Percentiles rank a stretch among this genome's conserved stretches.
These are phyloP conservation scores for Chaenogobius annularis DNA, from an alignment of 2,113 vertebrate species.

Conservation along the genomic window DNA sequence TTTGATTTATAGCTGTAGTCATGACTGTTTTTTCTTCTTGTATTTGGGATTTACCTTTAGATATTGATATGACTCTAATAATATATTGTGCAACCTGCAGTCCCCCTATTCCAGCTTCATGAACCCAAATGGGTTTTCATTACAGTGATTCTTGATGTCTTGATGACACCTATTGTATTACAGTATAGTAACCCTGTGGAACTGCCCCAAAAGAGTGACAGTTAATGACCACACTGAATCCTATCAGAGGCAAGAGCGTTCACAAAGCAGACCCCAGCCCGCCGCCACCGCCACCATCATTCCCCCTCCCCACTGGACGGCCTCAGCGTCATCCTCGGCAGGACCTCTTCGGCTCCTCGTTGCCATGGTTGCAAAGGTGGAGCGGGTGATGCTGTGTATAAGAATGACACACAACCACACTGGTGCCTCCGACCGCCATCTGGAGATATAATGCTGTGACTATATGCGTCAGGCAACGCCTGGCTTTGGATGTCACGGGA, in stretches of 20 bases:
- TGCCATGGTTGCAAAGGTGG: slow-evolving; percentile 81
- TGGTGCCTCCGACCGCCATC: slow-evolving; percentile 60
- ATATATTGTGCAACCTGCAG: not conserved
- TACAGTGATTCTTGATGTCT: not conserved
- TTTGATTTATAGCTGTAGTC: no score
- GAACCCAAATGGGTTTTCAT: not conserved
- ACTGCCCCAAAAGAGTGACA: not conserved
- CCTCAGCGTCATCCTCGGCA: slow-evolving; percentile 47
- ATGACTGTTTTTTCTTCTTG: not conserved
- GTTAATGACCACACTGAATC: not conserved
- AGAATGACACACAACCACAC: slow-evolving; percentile 27
- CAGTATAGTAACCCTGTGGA: not conserved
- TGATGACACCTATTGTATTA: not conserved
- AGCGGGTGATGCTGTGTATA: slow-evolving; percentile 68
- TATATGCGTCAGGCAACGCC: slow-evolving; percentile 13
- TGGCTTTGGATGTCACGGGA: not conserved
- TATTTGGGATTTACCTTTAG: not conserved
- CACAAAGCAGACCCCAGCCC: slow-evolving; percentile 35
- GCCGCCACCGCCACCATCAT: not conserved
- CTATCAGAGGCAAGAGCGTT: not conserved
- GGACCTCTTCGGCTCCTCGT: slow-evolving; percentile 66
- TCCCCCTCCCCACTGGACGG: slow-evolving; percentile 52
- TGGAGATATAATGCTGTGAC: slow-evolving; percentile 62
- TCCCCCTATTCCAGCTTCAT: not conserved
- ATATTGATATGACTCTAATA: not conserved